Evolutionary conservation across 2,888 invertebrate genomes (phyloP).

Genomic region (Lingula anatina): DNA sequence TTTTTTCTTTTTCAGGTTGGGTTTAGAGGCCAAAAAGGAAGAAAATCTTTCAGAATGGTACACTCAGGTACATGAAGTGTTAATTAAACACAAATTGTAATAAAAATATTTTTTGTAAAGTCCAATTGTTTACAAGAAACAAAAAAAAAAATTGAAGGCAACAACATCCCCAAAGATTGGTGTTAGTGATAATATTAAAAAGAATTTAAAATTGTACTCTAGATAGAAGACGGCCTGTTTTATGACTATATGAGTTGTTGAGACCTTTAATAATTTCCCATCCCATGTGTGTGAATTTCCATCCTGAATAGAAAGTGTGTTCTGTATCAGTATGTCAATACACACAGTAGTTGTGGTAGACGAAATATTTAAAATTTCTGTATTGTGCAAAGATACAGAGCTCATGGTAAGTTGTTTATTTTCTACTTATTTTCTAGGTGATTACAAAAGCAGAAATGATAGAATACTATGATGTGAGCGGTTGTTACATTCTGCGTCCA

Average conservation of each 20-base stretch:
- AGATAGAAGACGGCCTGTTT: too few relatives aligned
- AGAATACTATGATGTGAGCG: constrained; percentile 98
- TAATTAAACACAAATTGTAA: not conserved
- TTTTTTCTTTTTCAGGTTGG: constrained; percentile 58
- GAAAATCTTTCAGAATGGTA: constrained; percentile 97
- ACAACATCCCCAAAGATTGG: too few relatives aligned
- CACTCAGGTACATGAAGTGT: constrained; percentile 68
- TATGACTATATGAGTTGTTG: too few relatives aligned
- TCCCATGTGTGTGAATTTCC: too few relatives aligned
- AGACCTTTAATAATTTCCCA: too few relatives aligned
- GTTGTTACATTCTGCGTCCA: constrained; percentile 95
- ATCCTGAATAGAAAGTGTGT: too few relatives aligned
- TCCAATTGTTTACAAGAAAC: not conserved
- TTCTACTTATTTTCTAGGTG: constrained; percentile 51
- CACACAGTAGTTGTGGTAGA: too few relatives aligned
- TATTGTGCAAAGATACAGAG: not conserved
- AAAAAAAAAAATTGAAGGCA: too few relatives aligned
- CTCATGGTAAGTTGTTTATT: not conserved
- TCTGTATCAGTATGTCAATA: too few relatives aligned
- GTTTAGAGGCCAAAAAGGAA: constrained; percentile 87
- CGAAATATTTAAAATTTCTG: too few relatives aligned
- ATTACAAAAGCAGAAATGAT: constrained; percentile 93
- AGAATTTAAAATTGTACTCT: too few relatives aligned
- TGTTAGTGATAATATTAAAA: too few relatives aligned
- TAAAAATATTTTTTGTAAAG: not conserved